A percentile compares a stretch with the other conserved stretches of the same genome.
These are phyloP conservation scores for Chelonus insularis DNA, from an alignment of 1,140 invertebrate genomes.

Conservation along the genomic window DNA sequence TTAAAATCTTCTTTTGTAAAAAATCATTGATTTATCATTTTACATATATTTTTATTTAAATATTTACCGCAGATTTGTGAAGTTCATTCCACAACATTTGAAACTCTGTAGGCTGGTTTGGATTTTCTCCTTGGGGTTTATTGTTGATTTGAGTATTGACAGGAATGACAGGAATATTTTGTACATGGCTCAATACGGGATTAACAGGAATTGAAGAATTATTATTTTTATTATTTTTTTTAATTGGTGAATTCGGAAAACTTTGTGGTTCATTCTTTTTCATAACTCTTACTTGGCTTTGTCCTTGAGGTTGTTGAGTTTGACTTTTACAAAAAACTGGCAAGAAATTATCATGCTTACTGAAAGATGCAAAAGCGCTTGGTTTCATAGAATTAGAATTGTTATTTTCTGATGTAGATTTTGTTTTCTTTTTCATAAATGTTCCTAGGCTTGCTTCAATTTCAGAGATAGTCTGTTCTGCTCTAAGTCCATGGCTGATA, in stretches of 20 bases:
- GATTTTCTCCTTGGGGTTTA: constrained; percentile 19
- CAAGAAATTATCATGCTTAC: constrained; percentile 37
- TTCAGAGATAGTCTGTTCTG: constrained; percentile 46
- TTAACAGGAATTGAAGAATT: neutral
- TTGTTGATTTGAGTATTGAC: neutral
- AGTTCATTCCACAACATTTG: constrained; percentile 54
- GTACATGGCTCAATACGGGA: neutral
- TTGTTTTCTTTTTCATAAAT: constrained; percentile 13
- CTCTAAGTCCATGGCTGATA: constrained; percentile 60
- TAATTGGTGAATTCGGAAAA: neutral
- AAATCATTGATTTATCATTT: neutral
- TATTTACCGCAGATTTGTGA: constrained; percentile 39
- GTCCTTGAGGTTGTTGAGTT: constrained; percentile 43
- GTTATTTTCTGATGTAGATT: constrained; percentile 6
- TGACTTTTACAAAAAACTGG: constrained; percentile 44
- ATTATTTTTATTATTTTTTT: neutral
- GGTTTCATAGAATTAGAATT: constrained; percentile 24
- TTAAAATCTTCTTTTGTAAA: neutral
- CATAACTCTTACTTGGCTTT: constrained; percentile 48
- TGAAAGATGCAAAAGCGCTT: constrained; percentile 30
- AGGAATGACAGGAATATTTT: neutral
- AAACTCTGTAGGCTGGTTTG: constrained; percentile 39
- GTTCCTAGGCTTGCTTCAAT: constrained; percentile 5
- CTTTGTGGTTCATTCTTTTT: constrained; percentile 20
- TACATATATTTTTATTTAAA: constrained; percentile 5